Conservation (phyloP, 2,797 vertebrate genomes). For the Craterocephalus amniculus region DNA sequence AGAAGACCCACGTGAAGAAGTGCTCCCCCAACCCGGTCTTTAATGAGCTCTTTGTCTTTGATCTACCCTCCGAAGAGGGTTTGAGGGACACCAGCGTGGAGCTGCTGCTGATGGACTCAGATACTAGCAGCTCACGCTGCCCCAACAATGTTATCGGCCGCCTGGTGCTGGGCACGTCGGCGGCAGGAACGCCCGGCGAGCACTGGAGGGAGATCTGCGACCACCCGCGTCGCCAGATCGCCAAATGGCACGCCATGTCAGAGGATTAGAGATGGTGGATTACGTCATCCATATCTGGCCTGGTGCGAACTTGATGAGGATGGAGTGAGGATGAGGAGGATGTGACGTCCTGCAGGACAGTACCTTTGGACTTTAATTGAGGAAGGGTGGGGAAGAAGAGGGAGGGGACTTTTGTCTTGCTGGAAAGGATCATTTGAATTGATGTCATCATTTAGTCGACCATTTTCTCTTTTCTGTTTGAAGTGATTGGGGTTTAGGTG, state of each 20-base stretch:
- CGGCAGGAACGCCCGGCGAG: conserved; percentile 90
- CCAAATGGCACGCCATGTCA: conserved; percentile 94
- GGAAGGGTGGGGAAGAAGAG: conserved; percentile 23
- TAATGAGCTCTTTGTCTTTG: conserved; percentile 98
- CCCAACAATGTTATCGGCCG: conserved; percentile 89
- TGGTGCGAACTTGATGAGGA: conserved; percentile 24
- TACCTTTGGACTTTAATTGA: conserved; percentile 68
- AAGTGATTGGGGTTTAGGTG: conserved; percentile 57
- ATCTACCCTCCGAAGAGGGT: conserved; percentile 91
- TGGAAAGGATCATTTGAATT: conserved; percentile 53
- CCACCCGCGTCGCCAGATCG: conserved; percentile 96
- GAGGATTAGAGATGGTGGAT: conserved; percentile 85
- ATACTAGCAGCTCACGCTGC: conserved; percentile 72
- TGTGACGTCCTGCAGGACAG: conserved; percentile 25
- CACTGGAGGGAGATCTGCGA: conserved; percentile 99
- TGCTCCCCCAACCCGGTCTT: conserved; percentile 96
- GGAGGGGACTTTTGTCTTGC: conserved; percentile 36
- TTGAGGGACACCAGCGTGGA: conserved; percentile 96
- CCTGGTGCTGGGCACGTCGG: conserved; percentile 88
- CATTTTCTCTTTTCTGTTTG: conserved; percentile 65
- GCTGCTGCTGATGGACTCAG: conserved; percentile 97
- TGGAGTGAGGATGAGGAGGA: conserved; percentile 30
- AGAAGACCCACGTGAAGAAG: conserved; percentile 98
- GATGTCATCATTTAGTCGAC: conserved; percentile 71
- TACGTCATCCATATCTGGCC: conserved; percentile 21